Percentiles rank a stretch among this genome's conserved stretches.
phyloP scores from a whole-genome alignment of 2,888 invertebrate genomes.

The Hecatera dysodea region DNA sequence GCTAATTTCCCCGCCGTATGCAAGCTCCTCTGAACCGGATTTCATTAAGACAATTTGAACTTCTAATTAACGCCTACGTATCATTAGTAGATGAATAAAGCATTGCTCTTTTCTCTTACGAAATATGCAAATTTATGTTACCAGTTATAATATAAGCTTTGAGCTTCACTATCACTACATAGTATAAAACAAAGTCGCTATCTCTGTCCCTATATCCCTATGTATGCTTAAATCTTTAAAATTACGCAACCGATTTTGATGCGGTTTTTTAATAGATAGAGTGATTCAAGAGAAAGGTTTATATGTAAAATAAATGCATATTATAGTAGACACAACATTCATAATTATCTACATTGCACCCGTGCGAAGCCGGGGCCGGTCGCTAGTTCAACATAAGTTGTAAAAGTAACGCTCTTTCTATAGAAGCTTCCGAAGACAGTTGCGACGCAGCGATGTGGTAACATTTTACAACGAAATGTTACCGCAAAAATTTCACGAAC shows the following conservation, averaged over 20 bases:
- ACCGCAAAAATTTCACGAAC: no score
- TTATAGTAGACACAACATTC: no score
- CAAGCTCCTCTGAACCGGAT: constrained; percentile 32
- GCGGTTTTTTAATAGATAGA: no score
- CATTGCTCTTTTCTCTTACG: constrained; percentile 32
- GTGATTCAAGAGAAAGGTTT: no score
- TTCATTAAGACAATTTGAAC: constrained; percentile 62
- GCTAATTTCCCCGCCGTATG: constrained; percentile 11
- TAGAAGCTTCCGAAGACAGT: not conserved
- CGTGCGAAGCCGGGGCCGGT: no score
- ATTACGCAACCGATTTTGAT: no score
- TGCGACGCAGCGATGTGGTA: not conserved
- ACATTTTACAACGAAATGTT: not conserved
- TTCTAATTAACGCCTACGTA: constrained; percentile 57
- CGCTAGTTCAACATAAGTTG: no score
- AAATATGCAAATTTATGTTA: constrained; percentile 44
- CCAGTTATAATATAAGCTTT: not conserved
- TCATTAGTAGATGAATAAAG: constrained; percentile 41
- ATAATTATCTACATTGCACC: no score
- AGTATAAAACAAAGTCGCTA: no score
- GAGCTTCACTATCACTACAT: not conserved
- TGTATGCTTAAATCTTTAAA: no score
- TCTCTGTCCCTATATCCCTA: no score
- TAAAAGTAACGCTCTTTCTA: not conserved
- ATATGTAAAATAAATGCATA: no score